These are phyloP conservation scores for Phyllotreta striolata DNA, from an alignment of 2,888 invertebrate genomes.

Conservation along the genomic window DNA sequence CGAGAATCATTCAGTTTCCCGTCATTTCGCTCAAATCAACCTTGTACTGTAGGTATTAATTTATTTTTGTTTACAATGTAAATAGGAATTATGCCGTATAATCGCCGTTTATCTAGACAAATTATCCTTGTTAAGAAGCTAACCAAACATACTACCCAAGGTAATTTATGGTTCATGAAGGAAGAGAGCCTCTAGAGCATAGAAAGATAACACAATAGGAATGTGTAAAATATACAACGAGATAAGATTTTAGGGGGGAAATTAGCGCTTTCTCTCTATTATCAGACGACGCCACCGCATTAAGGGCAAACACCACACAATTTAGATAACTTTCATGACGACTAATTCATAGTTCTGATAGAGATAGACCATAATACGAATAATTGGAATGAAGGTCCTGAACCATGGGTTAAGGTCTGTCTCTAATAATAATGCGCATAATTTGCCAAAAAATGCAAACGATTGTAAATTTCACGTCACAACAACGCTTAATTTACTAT, in stretches of 20 bases:
- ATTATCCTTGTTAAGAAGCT: constrained; percentile 19
- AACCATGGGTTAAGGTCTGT: too few relatives aligned
- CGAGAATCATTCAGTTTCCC: too few relatives aligned
- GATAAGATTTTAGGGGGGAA: constrained; percentile 44
- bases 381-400: too few relatives aligned
- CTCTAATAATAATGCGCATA: too few relatives aligned
- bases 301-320: constrained; percentile 48
- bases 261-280: constrained; percentile 46
- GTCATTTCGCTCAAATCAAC: too few relatives aligned
- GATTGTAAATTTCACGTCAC: too few relatives aligned
- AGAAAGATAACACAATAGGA: constrained; percentile 48
- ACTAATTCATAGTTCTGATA: constrained; percentile 50
- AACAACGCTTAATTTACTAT: too few relatives aligned
- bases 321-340: constrained; percentile 56
- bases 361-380: too few relatives aligned
- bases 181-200: constrained; percentile 43
- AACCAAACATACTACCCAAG: constrained; percentile 22
- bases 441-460: too few relatives aligned
- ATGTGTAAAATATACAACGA: constrained; percentile 50
- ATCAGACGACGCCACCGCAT: constrained; percentile 38
- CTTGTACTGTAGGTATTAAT: too few relatives aligned
- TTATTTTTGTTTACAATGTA: too few relatives aligned
- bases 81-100: not conserved
- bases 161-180: constrained; percentile 25
- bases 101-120: constrained; percentile 18